These are phyloP conservation scores for Fistularia tabacaria DNA, from an alignment of 2,797 vertebrate species.

Conservation along the genomic window DNA sequence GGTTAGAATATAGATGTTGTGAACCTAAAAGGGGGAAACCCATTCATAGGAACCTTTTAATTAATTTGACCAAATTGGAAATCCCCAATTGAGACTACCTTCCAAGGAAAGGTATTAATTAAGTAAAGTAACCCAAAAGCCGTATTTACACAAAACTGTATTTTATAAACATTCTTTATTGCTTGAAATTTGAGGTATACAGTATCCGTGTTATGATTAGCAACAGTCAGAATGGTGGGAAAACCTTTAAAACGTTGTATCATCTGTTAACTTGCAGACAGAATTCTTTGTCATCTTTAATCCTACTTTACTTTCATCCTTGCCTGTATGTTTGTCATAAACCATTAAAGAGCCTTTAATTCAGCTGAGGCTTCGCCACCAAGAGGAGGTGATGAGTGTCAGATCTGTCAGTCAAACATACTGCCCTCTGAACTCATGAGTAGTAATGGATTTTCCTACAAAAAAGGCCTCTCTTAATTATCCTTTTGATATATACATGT, in stretches of 20 bases:
- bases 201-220: conserved; percentile 5
- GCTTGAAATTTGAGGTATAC: conserved; percentile 13
- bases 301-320: conserved; percentile 25
- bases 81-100: conserved; percentile 28
- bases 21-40: conserved; percentile 49
- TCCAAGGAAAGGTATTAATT: conserved; percentile 27
- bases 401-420: conserved; percentile 58
- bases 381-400: conserved; percentile 49
- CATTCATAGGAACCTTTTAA: conserved; percentile 49
- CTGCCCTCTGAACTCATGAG: conserved; percentile 34
- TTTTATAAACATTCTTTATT: conserved; percentile 8
- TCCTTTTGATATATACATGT: conserved; percentile 12
- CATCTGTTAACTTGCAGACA: conserved; percentile 5
- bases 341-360: conserved; percentile 50
- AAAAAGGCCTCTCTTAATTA: conserved; percentile 11
- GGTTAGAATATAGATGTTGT: conserved; percentile 52
- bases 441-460: conserved; percentile 45
- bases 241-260: conserved; percentile 12
- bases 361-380: conserved; percentile 52
- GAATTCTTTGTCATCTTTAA: background rate
- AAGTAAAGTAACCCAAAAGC: no score
- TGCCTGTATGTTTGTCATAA: conserved; percentile 18
- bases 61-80: conserved; percentile 41
- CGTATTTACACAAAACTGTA: background rate
- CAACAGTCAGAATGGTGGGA: conserved; percentile 1